Conservation (phyloP, 2,888 invertebrate genomes). For the Notocelia uddmanniana region DNA sequence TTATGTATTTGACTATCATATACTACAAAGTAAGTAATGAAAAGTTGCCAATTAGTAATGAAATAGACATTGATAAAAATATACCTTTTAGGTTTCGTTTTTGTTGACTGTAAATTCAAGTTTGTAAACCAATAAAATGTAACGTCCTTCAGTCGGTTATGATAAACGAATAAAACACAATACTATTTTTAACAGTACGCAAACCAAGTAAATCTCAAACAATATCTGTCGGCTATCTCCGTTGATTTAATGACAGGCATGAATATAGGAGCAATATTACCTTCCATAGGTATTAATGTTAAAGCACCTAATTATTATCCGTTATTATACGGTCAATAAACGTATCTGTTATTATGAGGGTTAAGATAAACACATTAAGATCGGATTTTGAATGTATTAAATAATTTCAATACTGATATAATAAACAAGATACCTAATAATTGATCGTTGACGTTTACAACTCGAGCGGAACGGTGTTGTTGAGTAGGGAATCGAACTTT, state of each 20-base stretch:
- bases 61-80: no score
- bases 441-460: constrained; percentile 25
- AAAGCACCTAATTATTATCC: neutral
- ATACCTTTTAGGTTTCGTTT: no score
- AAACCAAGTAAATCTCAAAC: neutral
- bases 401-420: neutral
- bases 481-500: constrained; percentile 23
- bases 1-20: no score
- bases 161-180: no score
- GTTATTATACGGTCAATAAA: neutral
- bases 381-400: neutral
- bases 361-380: neutral
- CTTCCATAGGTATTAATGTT: neutral
- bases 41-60: no score
- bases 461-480: constrained; percentile 2
- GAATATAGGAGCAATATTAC: neutral
- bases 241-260: neutral
- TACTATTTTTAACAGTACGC: no score
- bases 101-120: no score
- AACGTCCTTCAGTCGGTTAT: no score
- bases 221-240: neutral
- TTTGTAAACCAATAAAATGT: no score
- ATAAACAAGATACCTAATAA: neutral
- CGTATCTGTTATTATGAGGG: neutral
- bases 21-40: no score